Base-by-base conservation (phyloP, 2,113 vertebrate species). In the Bombycilla garrulus region DNA sequence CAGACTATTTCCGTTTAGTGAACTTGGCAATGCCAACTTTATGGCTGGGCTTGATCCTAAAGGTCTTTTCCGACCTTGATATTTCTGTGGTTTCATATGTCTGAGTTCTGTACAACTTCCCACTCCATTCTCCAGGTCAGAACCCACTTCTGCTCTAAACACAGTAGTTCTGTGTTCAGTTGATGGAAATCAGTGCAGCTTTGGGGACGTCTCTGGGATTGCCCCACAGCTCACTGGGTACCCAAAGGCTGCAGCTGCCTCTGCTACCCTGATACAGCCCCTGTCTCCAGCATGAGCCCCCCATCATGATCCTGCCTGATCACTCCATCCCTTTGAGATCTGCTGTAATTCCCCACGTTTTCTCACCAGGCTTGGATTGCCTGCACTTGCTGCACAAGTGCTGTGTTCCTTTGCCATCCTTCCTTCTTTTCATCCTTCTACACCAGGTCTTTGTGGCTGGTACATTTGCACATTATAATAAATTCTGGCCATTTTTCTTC, bases 271-370 rank as follows among this genome's bases (percentile, higher is more conserved):
- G 50, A 4, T 28, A 4, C 10, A 60, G 21, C 2, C 0, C 17
- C 69, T 2, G 0, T 13, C 56, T 28, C n/a, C 28, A 26, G 1
- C 0, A 0, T 4, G 22, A 28, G 23, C 15, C 0, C 28, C 61
- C 58, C 11, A 0, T 22, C 36, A 24, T 1, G 5, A 18, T 45
- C 65, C 45, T 13, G 7, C 45, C 54, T 13, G 25, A 15, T 53
- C 7, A 0, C 33, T 67, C 36, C 40, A 31, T 60, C 42, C 17
- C 2, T 25, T 20, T 20, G 50, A n/a, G 51, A 57, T 45, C 36
- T 70, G 45, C 60, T 69, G 0, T 1, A 45, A 13, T 38, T 33
- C 56, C 65, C 36, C 6, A 0, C 12, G 2, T 31, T 64, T 67
- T 67, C 54, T 60, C 48, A 4, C 33, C 20, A 6, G 56, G 8